phyloP scores from a whole-genome alignment of 2,113 vertebrate species.

The Brachirus orientalis region DNA sequence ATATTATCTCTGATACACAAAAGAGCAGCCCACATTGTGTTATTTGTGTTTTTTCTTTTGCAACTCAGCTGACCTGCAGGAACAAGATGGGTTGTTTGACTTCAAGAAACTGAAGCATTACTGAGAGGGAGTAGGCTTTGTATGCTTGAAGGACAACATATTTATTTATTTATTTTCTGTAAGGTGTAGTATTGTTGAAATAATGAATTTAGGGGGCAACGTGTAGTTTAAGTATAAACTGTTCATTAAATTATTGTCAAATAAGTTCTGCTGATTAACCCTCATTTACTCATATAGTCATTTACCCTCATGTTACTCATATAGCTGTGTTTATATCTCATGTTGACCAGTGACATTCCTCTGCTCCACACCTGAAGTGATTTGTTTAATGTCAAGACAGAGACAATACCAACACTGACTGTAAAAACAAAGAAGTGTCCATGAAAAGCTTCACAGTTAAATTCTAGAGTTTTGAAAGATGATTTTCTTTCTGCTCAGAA shows the following conservation, averaged over 20 bases:
- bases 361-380: too few species aligned
- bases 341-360: too few species aligned
- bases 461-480: too few species aligned
- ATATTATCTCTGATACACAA: conserved; percentile 53
- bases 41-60: conserved; percentile 38
- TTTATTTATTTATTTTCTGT: conserved; percentile 24
- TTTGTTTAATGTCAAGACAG: too few species aligned
- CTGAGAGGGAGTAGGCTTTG: conserved; percentile 26
- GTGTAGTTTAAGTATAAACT: neutral
- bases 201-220: conserved; percentile 12
- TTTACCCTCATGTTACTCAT: too few species aligned
- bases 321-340: too few species aligned
- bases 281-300: too few species aligned
- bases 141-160: conserved; percentile 8
- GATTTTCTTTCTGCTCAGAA: too few species aligned
- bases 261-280: neutral
- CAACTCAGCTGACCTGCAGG: conserved; percentile 58
- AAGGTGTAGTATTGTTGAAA: conserved; percentile 22
- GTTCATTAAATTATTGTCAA: too few species aligned
- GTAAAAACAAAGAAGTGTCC: too few species aligned
- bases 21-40: conserved; percentile 42
- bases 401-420: too few species aligned
- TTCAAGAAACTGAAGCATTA: conserved; percentile 32
- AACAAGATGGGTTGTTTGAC: conserved; percentile 39
- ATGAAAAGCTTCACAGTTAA: too few species aligned